Percentiles rank a stretch among this genome's conserved stretches.
Evolutionary conservation across 2,888 invertebrate species (phyloP).

Genomic region (Leistus spinibarbis): DNA sequence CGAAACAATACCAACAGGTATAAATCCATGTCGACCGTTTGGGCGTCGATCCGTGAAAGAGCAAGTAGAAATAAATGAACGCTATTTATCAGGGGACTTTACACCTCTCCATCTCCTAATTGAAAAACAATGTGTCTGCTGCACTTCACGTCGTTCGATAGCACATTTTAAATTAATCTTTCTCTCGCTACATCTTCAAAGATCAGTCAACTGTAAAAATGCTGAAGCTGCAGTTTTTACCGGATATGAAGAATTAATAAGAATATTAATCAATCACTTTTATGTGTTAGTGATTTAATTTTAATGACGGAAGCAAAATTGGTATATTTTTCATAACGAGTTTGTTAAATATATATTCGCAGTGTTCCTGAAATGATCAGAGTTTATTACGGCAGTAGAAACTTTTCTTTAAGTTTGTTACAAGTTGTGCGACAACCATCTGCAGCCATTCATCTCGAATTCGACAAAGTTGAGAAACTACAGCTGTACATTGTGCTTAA

Average conservation of each 20-base stretch:
- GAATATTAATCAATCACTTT: background rate
- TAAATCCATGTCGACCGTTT: background rate
- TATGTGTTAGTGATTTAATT: background rate
- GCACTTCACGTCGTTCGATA: background rate
- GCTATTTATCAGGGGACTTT: conserved; percentile 28
- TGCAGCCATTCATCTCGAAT: too few species aligned
- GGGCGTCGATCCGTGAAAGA: conserved; percentile 10
- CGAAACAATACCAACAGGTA: conserved; percentile 12
- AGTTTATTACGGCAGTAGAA: too few species aligned
- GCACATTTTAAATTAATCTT: conserved; percentile 24
- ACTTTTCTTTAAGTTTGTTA: too few species aligned
- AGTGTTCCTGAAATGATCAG: too few species aligned
- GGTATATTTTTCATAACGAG: background rate
- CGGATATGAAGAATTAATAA: background rate
- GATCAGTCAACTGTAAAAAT: background rate
- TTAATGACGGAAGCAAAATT: background rate
- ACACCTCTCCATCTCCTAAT: conserved; percentile 12
- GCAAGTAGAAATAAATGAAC: conserved; percentile 25
- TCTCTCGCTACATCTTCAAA: background rate
- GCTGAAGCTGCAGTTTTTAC: background rate
- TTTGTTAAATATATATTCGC: background rate
- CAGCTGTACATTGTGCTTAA: too few species aligned
- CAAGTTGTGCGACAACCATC: too few species aligned
- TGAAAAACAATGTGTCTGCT: conserved; percentile 27
- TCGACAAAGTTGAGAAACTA: too few species aligned